Evolutionary conservation across 2,797 vertebrate genomes (phyloP).

Genomic region (Melanotaenia trifasciata): DNA sequence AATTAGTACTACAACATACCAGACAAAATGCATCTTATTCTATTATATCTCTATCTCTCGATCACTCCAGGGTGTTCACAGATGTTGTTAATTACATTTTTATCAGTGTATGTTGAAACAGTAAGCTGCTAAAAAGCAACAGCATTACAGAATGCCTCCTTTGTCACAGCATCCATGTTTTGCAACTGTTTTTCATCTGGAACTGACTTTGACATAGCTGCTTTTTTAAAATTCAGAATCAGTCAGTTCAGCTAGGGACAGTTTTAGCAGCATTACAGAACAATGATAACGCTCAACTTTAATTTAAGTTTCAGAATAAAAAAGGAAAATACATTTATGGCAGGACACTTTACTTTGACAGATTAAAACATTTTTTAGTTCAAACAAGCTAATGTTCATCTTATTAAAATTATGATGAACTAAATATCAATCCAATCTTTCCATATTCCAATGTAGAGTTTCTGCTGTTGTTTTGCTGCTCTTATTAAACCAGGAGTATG

Average conservation of each 20-base stretch:
- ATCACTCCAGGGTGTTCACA: conserved; percentile 16
- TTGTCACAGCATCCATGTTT: conserved; percentile 6
- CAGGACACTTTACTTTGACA: too few species aligned
- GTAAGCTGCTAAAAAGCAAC: conserved; percentile 3
- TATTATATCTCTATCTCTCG: conserved; percentile 27
- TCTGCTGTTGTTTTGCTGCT: neutral
- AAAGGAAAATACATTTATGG: neutral
- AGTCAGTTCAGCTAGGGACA: conserved; percentile 2
- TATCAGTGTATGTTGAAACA: conserved; percentile 28
- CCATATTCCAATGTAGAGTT: too few species aligned
- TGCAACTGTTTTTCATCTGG: conserved; percentile 9
- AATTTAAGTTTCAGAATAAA: too few species aligned
- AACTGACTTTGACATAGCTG: conserved; percentile 5
- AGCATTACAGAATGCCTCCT: neutral
- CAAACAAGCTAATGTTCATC: too few species aligned
- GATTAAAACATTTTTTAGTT: too few species aligned
- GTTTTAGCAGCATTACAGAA: neutral
- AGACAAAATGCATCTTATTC: conserved; percentile 30
- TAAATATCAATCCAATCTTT: too few species aligned
- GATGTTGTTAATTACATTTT: conserved; percentile 38
- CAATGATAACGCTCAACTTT: neutral
- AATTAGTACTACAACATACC: conserved; percentile 27
- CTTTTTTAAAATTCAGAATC: conserved; percentile 3
- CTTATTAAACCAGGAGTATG: neutral
- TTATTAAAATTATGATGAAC: too few species aligned